Evolutionary conservation across 1,140 invertebrate species (phyloP).

Genomic region (Protaetia brevitarsis): DNA sequence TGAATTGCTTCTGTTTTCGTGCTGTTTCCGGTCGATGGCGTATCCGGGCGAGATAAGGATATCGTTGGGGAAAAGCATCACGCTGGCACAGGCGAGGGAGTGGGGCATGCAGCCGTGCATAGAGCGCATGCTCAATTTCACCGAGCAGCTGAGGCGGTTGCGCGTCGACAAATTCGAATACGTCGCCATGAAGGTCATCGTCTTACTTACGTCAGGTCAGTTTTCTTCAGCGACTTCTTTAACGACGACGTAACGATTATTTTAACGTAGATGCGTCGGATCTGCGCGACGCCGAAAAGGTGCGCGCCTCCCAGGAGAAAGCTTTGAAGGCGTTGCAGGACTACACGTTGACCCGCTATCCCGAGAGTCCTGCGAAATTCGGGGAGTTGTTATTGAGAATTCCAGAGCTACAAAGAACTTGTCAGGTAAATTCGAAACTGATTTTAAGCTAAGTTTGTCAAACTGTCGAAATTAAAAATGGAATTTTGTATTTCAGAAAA

Average conservation of each 20-base stretch:
- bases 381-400: conserved; percentile 89
- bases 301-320: conserved; percentile 89
- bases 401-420: conserved; percentile 90
- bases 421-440: conserved; percentile 62
- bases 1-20: conserved; percentile 89
- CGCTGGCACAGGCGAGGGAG: conserved; percentile 52
- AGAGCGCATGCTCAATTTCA: conserved; percentile 90
- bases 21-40: conserved; percentile 84
- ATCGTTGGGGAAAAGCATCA: conserved; percentile 48
- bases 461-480: too few relatives aligned
- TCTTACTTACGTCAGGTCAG: conserved; percentile 87
- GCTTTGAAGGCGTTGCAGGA: conserved; percentile 88
- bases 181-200: conserved; percentile 93
- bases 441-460: neutral
- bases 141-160: conserved; percentile 84
- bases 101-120: conserved; percentile 72
- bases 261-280: conserved; percentile 77
- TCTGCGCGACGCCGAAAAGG: conserved; percentile 86
- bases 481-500: too few relatives aligned
- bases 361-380: conserved; percentile 89
- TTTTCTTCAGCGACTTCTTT: conserved; percentile 23
- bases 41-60: conserved; percentile 80
- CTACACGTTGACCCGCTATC: conserved; percentile 89
- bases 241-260: neutral
- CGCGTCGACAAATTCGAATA: conserved; percentile 96